phyloP scores from a whole-genome alignment of 2,113 vertebrate species.

The cattle (Bos taurus) region ARS-UCD2.0 NC_037334.1:89051501-89052000 shows the following conservation, averaged over 20 bases:
- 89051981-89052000: background rate
- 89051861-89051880: background rate
- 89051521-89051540: slow-evolving; percentile 77
- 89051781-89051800: background rate
- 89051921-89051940: slow-evolving; percentile 7
- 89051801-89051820: background rate
- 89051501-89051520: slow-evolving; percentile 84
- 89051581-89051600: slow-evolving; percentile 72
- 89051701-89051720: slow-evolving; percentile 28
- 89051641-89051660: slow-evolving; percentile 44
- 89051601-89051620: slow-evolving; percentile 69
- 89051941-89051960: background rate
- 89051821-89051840: background rate
- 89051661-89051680: slow-evolving; percentile 72
- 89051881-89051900: background rate
- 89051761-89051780: background rate
- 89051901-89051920: background rate
- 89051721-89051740: slow-evolving; percentile 56
- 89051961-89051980: background rate
- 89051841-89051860: background rate
- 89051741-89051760: background rate
- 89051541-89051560: slow-evolving; percentile 78
- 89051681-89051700: slow-evolving; percentile 64
- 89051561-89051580: slow-evolving; percentile 78
- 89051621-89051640: slow-evolving; percentile 71